These are phyloP conservation scores for Tryphoninae sp. DNA, from an alignment of 2,888 invertebrate genomes.

Conservation along the genomic window DNA sequence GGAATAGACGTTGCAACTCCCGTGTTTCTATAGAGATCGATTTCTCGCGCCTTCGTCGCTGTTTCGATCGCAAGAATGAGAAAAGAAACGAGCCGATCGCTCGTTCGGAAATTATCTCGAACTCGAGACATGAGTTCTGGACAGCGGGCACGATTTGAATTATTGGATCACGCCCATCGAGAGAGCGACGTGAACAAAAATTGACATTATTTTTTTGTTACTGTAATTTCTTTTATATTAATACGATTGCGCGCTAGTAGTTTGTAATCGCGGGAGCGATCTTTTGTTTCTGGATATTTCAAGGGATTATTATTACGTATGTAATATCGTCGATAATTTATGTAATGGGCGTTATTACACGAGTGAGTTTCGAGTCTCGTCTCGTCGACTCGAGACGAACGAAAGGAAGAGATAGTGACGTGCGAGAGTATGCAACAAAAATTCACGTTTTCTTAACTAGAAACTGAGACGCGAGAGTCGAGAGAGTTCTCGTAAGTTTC, in stretches of 20 bases:
- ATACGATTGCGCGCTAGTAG: constrained; percentile 44
- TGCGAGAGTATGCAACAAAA: constrained; percentile 37
- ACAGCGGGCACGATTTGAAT: constrained; percentile 48
- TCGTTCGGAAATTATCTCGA: constrained; percentile 48
- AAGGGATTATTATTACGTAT: constrained; percentile 31
- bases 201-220: neutral
- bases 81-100: constrained; percentile 23
- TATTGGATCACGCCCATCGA: constrained; percentile 57
- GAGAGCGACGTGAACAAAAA: constrained; percentile 41
- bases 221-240: constrained; percentile 12
- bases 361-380: constrained; percentile 23
- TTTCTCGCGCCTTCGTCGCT: constrained; percentile 44
- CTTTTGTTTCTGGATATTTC: constrained; percentile 26
- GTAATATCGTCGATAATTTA: constrained; percentile 60
- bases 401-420: constrained; percentile 37
- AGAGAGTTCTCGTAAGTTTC: constrained; percentile 27
- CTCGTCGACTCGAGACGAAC: constrained; percentile 20
- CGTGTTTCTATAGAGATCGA: constrained; percentile 47
- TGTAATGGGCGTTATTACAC: constrained; percentile 44
- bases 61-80: constrained; percentile 1
- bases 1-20: constrained; percentile 45
- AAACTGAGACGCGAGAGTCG: constrained; percentile 42
- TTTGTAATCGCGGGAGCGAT: constrained; percentile 7
- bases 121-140: constrained; percentile 19
- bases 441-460: constrained; percentile 43